A percentile compares a stretch with the other conserved stretches of the same genome.
These are phyloP conservation scores for Notodonta ziczac DNA, from an alignment of 2,888 invertebrate species.

Conservation along the genomic window DNA sequence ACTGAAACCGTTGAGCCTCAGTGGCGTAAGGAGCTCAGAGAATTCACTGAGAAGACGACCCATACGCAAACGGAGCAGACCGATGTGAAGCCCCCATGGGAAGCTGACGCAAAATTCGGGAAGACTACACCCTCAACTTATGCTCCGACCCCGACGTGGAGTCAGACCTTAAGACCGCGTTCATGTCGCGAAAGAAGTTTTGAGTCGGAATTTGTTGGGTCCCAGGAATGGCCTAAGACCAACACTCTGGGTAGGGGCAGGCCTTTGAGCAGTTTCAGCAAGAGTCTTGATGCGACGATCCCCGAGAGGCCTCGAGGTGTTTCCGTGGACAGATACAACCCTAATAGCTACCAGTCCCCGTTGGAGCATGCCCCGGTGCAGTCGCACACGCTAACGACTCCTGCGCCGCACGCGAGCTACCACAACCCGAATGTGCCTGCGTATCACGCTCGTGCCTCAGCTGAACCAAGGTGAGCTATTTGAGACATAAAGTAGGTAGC, in stretches of 20 bases:
- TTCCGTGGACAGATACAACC: slow-evolving; percentile 78
- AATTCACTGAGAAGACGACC: slow-evolving; percentile 75
- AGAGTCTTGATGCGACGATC: slow-evolving; percentile 49
- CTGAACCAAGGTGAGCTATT: slow-evolving; percentile 72
- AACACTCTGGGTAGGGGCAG: slow-evolving; percentile 73
- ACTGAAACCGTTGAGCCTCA: slow-evolving; percentile 70
- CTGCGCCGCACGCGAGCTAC: slow-evolving; percentile 65
- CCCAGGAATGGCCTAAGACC: slow-evolving; percentile 75
- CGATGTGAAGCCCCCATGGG: slow-evolving; percentile 74
- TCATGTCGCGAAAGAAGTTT: slow-evolving; percentile 78
- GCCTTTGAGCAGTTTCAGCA: slow-evolving; percentile 70
- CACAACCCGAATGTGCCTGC: slow-evolving; percentile 80
- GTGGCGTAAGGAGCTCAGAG: slow-evolving; percentile 79
- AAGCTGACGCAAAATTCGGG: slow-evolving; percentile 62
- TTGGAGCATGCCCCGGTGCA: slow-evolving; percentile 76
- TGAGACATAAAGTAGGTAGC: background rate
- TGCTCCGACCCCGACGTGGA: slow-evolving; percentile 75
- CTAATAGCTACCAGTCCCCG: slow-evolving; percentile 72
- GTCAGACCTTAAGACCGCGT: slow-evolving; percentile 75
- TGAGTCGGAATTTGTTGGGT: slow-evolving; percentile 70
- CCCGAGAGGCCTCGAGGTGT: slow-evolving; percentile 72
- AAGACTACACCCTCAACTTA: slow-evolving; percentile 60
- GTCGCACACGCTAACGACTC: slow-evolving; percentile 74
- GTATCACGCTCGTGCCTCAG: slow-evolving; percentile 77
- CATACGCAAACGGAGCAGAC: slow-evolving; percentile 62